These are phyloP conservation scores for Brachionus calyciflorus DNA, from an alignment of 1,140 invertebrate species.

Conservation along the genomic window DNA sequence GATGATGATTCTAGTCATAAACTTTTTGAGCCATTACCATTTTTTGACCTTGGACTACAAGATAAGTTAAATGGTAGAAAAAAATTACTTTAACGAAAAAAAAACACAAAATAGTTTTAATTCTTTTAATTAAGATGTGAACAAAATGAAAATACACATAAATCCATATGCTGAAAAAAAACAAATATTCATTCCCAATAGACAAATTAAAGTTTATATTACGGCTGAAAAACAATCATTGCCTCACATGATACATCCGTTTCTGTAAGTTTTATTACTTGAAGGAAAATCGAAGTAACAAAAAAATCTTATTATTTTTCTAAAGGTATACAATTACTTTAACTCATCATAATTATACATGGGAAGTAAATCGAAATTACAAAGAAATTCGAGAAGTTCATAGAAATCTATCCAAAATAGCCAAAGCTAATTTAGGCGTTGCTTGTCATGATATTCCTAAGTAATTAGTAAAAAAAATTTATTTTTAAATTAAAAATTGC, in stretches of 20 bases:
- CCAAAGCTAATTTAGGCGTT: slow-evolving; percentile 15
- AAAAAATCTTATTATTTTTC: background rate
- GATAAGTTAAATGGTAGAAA: background rate
- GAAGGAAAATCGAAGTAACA: too few species aligned
- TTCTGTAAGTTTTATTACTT: slow-evolving; percentile 1
- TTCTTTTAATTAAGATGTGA: background rate
- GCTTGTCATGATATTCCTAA: slow-evolving; percentile 22
- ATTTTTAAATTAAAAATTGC: too few species aligned
- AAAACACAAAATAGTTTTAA: background rate
- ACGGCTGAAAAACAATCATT: slow-evolving; percentile 35
- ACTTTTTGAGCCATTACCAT: slow-evolving; percentile 26
- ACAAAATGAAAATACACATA: slow-evolving; percentile 21
- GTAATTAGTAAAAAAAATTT: too few species aligned
- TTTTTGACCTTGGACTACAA: background rate
- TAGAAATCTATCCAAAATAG: background rate
- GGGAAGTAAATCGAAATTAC: slow-evolving; percentile 25
- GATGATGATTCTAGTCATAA: background rate
- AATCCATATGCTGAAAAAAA: slow-evolving; percentile 7
- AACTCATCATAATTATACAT: slow-evolving; percentile 20
- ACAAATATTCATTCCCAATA: slow-evolving; percentile 9
- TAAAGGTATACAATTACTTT: slow-evolving; percentile 34
- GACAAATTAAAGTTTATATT: slow-evolving; percentile 10
- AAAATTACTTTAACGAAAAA: background rate
- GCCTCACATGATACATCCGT: slow-evolving; percentile 37
- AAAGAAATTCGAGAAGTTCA: slow-evolving; percentile 17